phyloP scores from a whole-genome alignment of 2,888 invertebrate species.

The Isoperla grammatica region DNA sequence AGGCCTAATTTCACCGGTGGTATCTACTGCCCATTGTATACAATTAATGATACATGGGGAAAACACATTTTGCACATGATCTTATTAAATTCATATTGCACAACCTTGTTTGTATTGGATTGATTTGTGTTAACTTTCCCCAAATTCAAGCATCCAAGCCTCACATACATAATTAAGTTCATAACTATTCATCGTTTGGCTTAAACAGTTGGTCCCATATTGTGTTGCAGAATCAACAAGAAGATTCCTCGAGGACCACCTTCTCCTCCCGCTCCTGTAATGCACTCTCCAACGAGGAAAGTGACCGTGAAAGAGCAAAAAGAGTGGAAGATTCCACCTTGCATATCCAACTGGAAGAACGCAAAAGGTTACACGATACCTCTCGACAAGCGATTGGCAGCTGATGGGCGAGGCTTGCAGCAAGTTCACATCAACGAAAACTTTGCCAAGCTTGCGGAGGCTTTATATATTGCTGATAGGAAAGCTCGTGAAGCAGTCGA shows the following conservation, averaged over 20 bases:
- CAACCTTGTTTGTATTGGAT: too few species aligned
- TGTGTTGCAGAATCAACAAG: conserved; percentile 76
- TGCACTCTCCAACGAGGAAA: conserved; percentile 96
- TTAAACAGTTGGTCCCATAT: too few species aligned
- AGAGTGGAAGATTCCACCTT: conserved; percentile 99
- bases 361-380: conserved; percentile 97
- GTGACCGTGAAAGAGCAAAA: conserved; percentile 97
- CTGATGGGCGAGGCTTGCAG: conserved; percentile 95
- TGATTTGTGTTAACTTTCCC: too few species aligned
- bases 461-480: conserved; percentile 94
- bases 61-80: too few species aligned
- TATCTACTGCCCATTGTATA: too few species aligned
- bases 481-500: conserved; percentile 98
- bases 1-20: too few species aligned
- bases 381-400: conserved; percentile 93
- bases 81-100: too few species aligned
- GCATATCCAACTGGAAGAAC: conserved; percentile 99
- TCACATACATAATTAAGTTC: too few species aligned
- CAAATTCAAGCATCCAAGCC: too few species aligned
- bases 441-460: conserved; percentile 96
- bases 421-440: conserved; percentile 98
- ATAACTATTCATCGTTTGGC: too few species aligned
- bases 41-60: too few species aligned
- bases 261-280: conserved; percentile 96
- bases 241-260: conserved; percentile 98